Evolutionary conservation across 2,113 vertebrate genomes (phyloP).

Genomic region (Blennius ocellaris): DNA sequence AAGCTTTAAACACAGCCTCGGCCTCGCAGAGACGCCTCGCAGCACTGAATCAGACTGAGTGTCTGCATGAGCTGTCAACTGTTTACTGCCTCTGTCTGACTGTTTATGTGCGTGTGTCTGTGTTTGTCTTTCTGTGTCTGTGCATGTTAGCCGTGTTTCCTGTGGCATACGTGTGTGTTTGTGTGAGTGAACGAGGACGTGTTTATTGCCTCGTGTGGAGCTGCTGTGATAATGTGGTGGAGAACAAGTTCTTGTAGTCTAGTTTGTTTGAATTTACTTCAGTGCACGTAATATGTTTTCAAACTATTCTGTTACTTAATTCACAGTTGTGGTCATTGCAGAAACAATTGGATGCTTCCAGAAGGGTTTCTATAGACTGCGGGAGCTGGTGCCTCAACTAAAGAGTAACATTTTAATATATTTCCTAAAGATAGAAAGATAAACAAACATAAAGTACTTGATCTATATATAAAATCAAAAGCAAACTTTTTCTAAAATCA

Average conservation of each 20-base stretch:
- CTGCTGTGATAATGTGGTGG: neutral
- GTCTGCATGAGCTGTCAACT: conserved; percentile 60
- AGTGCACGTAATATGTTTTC: too few relatives aligned
- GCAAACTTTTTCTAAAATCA: too few relatives aligned
- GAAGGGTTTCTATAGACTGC: too few relatives aligned
- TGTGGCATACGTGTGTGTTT: conserved; percentile 17
- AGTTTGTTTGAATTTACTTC: too few relatives aligned
- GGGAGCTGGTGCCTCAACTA: too few relatives aligned
- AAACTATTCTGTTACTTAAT: too few relatives aligned
- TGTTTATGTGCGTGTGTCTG: conserved; percentile 59
- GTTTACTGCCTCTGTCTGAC: conserved; percentile 55
- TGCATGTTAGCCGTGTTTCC: conserved; percentile 42
- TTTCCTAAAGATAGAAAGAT: too few relatives aligned
- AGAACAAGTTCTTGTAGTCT: neutral
- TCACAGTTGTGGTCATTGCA: too few relatives aligned
- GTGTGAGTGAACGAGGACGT: conserved; percentile 11
- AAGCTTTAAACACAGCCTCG: conserved; percentile 26
- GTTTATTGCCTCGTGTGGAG: conserved; percentile 3
- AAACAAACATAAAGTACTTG: too few relatives aligned
- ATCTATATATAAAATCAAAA: too few relatives aligned
- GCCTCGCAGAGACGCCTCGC: conserved; percentile 15
- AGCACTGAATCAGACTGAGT: conserved; percentile 40
- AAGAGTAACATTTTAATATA: too few relatives aligned
- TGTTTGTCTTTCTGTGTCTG: conserved; percentile 49
- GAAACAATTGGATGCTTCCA: too few relatives aligned